Evolutionary conservation across 1,140 invertebrate genomes (phyloP), one percentile per base, ranked within the genome.

Genomic region (Drosophila kanapiae): DNA sequence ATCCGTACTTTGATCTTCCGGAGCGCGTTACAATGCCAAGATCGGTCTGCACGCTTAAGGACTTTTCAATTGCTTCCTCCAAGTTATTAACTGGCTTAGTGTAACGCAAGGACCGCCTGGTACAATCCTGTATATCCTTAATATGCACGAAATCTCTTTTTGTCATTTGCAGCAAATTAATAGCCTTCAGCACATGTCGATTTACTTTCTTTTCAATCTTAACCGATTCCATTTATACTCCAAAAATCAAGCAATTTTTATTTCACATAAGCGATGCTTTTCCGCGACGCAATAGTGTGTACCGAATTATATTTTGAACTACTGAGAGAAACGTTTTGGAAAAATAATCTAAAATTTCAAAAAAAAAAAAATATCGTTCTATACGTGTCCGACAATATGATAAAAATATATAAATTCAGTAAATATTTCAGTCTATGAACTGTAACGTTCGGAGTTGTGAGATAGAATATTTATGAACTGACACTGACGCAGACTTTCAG

Each of bases 161-260:
- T 1, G 16, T 27, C 0, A 18, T 7, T 4, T 82, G 69, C 29
- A 88, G 42, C 18, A 6, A 5, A 4, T 27, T 8, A 1, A 91
- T 7, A 0, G 84, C 82, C n/a, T 80, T 80, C 0, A 75, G 16
- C 0, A 91, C 82, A 33, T 78, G 54, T 0, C 71, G 53, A 60
- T 82, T 80, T 0, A 91, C 43, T 14, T 75, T 62, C 10, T 75
- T 72, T 0, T 68, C 61, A 2, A 76, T 31, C 2, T 71, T 67
- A 13, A 64, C 35, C 3, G 18, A 3, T 45, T 68, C 62, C 85
- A 90, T 90, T 29, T 14, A 4, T 27, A n/a, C n/a, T 16, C 9
- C 37, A 14, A 51, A 37, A 51, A n/a, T 49, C 10, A 59, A 67
- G 27, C 4, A 10, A 0, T 43, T 13, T 4, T n/a, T 13, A 4